Base-by-base conservation (phyloP, 2,797 vertebrate genomes). In the Chromis chromis region DNA sequence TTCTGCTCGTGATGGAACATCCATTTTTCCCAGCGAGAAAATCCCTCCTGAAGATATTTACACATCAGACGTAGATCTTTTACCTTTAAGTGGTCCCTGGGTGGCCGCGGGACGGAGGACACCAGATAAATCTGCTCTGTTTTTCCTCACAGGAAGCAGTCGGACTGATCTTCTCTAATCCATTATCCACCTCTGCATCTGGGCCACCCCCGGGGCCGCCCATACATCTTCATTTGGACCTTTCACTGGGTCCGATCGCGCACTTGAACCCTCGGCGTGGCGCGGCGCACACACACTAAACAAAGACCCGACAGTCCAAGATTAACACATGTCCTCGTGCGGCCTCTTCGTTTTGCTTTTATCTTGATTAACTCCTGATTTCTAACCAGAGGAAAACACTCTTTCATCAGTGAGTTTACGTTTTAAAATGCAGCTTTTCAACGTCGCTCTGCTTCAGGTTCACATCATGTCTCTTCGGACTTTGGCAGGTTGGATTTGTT, bases 171-270 rank as follows among this genome's bases (percentile, higher is more conserved):
- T 82, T 58, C 74, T 49, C 76, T 72, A 49, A 84, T 84, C 81
- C 74, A 81, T 89, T 78, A 81, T 58, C 66, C 79, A 76, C 70
- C 78, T 78, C 79, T 74, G 73, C 66, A 64, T 82, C 73, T 74
- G 83, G 76, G 59, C 78, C 73, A 27, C 49, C 65, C 76, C 53
- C 16, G 74, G 76, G 76, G 21, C 57, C 66, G 0, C 64, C 64
- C 67, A 85, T 88, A 74, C 52, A 1, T 89, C 80, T 89, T 89
- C 83, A 81, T 84, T 65, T 74, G 70, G 67, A 71, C 76, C 74
- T 71, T 75, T 85, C 33, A 70, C 70, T 64, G 54, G 54, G 48
- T 56, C 61, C 9, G 60, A 78, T 71, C 70, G 52, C 71, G 81
- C 66, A 62, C 56, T 63, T 28, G 42, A 78, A 50, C 56, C 71